Percentiles rank a stretch among this genome's conserved stretches.
Conservation (phyloP, 64 coral and sea anemone species). For the Dendronephthya gigantea region DNA sequence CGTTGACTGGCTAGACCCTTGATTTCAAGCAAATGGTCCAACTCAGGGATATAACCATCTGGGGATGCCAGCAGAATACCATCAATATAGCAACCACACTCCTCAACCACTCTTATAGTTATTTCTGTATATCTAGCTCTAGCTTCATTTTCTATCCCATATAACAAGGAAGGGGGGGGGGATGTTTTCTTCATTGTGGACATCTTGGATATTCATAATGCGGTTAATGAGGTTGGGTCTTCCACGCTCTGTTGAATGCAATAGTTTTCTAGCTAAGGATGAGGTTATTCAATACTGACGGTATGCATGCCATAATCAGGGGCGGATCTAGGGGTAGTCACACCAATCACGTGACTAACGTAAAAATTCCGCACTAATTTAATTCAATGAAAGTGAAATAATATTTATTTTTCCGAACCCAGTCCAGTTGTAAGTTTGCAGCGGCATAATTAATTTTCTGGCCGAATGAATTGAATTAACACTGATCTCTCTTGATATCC, state of each 20-base stretch:
- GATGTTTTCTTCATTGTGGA: neutral
- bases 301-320: too few relatives aligned
- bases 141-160: neutral
- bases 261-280: neutral
- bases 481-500: too few relatives aligned
- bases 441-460: too few relatives aligned
- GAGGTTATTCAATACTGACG: constrained; percentile 8
- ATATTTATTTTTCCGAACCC: too few relatives aligned
- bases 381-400: too few relatives aligned
- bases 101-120: neutral
- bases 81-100: neutral
- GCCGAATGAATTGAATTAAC: too few relatives aligned
- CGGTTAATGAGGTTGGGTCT: neutral
- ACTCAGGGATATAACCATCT: neutral
- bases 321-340: too few relatives aligned
- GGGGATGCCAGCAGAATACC: neutral
- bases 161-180: neutral
- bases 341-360: too few relatives aligned
- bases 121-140: neutral
- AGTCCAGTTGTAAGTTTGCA: too few relatives aligned
- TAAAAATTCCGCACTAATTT: too few relatives aligned
- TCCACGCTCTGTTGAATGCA: neutral
- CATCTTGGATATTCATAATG: neutral
- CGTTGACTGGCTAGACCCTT: neutral
- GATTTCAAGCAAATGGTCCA: neutral